Evolutionary conservation across 1,140 invertebrate species (phyloP), one percentile per base, ranked within the genome.

Genomic region (Plectrocnemia conspersa): DNA sequence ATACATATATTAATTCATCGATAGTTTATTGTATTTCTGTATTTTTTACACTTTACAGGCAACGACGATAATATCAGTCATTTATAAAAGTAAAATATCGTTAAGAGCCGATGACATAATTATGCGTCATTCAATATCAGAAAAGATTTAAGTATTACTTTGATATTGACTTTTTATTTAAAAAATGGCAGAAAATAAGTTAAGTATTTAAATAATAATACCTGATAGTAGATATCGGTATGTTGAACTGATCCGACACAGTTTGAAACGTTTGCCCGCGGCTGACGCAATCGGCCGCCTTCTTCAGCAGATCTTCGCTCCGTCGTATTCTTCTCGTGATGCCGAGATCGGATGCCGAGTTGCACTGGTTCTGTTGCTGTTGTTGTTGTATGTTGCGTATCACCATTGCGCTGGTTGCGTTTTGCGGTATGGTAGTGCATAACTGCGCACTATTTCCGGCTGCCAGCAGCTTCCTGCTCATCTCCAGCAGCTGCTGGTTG

Each of bases 201-300:
- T n/a, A n/a, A n/a, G n/a, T n/a, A n/a, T n/a, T 21, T 45, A 45
- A 53, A 2, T 48, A 32, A 44, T n/a, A n/a, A 62, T 23, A 75
- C 68, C 80, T 79, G 67, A 88, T 88, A 45, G 86, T 89, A n/a
- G 85, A 88, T 56, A 88, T 88, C 40, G 86, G 86, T 69, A 88
- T 89, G 64, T 87, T 87, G 66, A 87, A 89, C 75, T 86, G 85
- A 65, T 88, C 85, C 27, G 85, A 88, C 27, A 87, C 86, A 6
- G 84, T 87, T 70, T 88, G 86, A 76, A 88, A 88, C 62, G 86
- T 88, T 74, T 85, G 85, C 10, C 86, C 86, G 16, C 84, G 79
- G 9, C 83, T 83, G 23, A 89, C 85, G 68, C 85, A 85, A 64
- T 89, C 86, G 1, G 86, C 86, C 2, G 86, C 86, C 64, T 85